phyloP scores from a whole-genome alignment of 2,888 invertebrate genomes.

The Chloroclysta siterata region DNA sequence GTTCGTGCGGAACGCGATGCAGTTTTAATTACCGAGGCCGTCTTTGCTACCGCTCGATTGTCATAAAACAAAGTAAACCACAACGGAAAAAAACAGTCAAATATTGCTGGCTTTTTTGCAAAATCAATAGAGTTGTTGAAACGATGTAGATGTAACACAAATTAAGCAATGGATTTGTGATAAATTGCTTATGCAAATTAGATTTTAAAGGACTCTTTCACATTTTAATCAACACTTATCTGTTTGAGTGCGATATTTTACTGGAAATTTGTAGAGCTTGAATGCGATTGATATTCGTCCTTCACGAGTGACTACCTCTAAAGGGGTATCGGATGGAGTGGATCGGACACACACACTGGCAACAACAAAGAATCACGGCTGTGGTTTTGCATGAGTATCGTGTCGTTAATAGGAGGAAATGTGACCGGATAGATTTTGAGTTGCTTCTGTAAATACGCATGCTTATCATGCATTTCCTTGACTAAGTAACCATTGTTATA shows the following conservation, averaged over 20 bases:
- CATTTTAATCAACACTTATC: constrained; percentile 15
- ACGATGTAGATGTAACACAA: constrained; percentile 8
- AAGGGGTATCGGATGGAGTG: constrained; percentile 54
- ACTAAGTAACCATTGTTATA: constrained; percentile 8
- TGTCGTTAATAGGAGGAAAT: constrained; percentile 38
- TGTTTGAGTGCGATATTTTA: constrained; percentile 7
- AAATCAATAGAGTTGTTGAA: constrained; percentile 19
- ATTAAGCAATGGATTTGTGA: constrained; percentile 11
- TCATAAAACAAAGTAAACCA: constrained; percentile 38
- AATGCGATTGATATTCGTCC: constrained; percentile 50
- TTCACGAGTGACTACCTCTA: constrained; percentile 56
- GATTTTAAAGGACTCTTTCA: constrained; percentile 17
- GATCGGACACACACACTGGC: constrained; percentile 47
- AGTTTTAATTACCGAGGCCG: constrained; percentile 67
- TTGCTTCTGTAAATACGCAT: constrained; percentile 26
- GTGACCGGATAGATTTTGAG: constrained; percentile 28
- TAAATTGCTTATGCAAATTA: constrained; percentile 22
- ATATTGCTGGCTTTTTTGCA: constrained; percentile 1
- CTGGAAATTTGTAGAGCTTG: constrained; percentile 20
- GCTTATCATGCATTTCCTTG: constrained; percentile 27
- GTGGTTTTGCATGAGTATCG: constrained; percentile 46
- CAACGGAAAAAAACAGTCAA: constrained; percentile 9
- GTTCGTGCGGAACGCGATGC: constrained; percentile 73
- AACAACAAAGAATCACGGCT: constrained; percentile 49
- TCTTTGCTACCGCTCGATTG: constrained; percentile 55